These are phyloP conservation scores for Exephanes ischioxanthus DNA, from an alignment of 2,888 invertebrate species.

Conservation along the genomic window DNA sequence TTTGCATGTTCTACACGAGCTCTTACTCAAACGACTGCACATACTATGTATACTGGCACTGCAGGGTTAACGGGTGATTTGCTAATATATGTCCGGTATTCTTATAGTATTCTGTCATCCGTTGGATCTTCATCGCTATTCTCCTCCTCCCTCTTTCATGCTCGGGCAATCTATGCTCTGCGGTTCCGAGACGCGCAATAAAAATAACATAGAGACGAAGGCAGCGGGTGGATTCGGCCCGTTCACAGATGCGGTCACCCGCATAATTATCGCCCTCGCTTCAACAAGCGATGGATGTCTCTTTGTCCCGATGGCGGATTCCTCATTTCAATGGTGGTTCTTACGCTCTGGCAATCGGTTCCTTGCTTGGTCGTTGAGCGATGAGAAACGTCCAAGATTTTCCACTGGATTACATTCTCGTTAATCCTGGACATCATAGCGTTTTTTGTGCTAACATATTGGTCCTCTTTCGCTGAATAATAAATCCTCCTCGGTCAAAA, in stretches of 20 bases:
- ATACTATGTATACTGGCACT: background rate
- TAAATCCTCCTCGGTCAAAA: background rate
- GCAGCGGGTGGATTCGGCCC: slow-evolving; percentile 12
- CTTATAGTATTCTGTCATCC: slow-evolving; percentile 14
- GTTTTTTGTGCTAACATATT: background rate
- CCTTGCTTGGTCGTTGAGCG: slow-evolving; percentile 54
- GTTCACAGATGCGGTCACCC: slow-evolving; percentile 64
- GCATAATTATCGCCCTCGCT: slow-evolving; percentile 63
- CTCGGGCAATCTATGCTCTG: slow-evolving; percentile 38
- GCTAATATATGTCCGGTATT: slow-evolving; percentile 26
- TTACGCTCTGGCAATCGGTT: slow-evolving; percentile 53
- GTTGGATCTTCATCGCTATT: slow-evolving; percentile 1
- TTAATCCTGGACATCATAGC: background rate
- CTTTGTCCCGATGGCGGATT: slow-evolving; percentile 28
- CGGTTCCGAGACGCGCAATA: slow-evolving; percentile 32
- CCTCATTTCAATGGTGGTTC: background rate
- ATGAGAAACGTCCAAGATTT: slow-evolving; percentile 19
- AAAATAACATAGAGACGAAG: slow-evolving; percentile 45
- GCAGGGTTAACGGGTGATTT: background rate
- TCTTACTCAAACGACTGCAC: slow-evolving; percentile 26
- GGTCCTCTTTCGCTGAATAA: background rate
- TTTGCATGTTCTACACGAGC: slow-evolving; percentile 2
- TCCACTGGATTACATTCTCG: slow-evolving; percentile 45
- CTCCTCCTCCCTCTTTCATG: background rate
- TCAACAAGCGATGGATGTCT: slow-evolving; percentile 31